Base-by-base conservation (phyloP, 2,888 invertebrate genomes). In the Coremacera marginata region DNA sequence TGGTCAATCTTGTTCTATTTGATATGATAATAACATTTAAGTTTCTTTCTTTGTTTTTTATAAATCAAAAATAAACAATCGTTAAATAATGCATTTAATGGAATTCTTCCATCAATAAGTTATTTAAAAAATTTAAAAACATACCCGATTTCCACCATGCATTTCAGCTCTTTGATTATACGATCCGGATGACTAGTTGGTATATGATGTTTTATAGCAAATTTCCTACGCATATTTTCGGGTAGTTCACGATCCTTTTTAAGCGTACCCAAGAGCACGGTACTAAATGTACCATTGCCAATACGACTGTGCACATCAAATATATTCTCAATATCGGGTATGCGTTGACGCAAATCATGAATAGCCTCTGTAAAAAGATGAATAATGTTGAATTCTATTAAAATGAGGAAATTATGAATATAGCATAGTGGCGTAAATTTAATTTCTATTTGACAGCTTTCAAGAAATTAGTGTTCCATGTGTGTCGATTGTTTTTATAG, bases 211-310 rank as follows among this genome's bases (percentile, higher is more conserved):
- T 97, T 97, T 77, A 97, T 91, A 3, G 97, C 97, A 90, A 94
- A 96, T 88, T 92, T 91, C 81, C 92, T 91, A 70, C 91, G 91
- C 74, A 90, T 86, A 7, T 88, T 81, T 1, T 89, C 87, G 1
- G 90, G 87, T 78, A 91, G 79, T 89, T 83, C 89, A 81, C 82
- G 77, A 67, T 86, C 88, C 52, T 84, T 84, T 34, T 87, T 88
- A 73, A 95, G 88, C 3, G 93, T 93, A 1, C 95, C 96, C 83
- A 96, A 89, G 84, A 94, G 95, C 31, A 97, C 97, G 0, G 94
- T 94, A 87, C 96, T 96, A 86, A 97, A 97, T 2, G 96, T 95
- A 22, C 96, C 96, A 90, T 94, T 94, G 0, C 95, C 95, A 82
- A 95, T 93, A 84, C 94, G 94, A 55, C 91, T 91, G 86, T 93